Evolutionary conservation across 2,888 invertebrate species (phyloP).

Genomic region (Sinopyrophorus schimmeli): DNA sequence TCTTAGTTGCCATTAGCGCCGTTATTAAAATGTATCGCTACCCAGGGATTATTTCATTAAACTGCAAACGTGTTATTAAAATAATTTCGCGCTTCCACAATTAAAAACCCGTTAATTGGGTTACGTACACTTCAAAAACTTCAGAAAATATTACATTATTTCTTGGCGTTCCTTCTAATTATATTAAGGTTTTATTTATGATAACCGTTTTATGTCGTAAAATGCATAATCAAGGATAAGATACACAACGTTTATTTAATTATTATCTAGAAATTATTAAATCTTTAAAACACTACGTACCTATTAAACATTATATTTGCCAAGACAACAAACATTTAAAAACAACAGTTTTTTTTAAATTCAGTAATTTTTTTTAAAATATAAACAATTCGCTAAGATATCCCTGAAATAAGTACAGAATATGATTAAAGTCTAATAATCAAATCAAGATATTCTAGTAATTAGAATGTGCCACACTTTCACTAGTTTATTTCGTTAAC

Average conservation of each 20-base stretch:
- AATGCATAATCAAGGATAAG: not conserved
- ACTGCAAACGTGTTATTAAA: conserved; percentile 38
- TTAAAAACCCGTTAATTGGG: conserved; percentile 44
- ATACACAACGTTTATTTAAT: not conserved
- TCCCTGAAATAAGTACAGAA: too few species aligned
- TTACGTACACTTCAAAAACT: conserved; percentile 33
- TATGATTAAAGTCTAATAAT: too few species aligned
- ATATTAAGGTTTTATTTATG: conserved; percentile 10
- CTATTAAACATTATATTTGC: conserved; percentile 13
- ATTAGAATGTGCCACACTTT: too few species aligned
- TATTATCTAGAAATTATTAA: not conserved
- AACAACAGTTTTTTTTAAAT: too few species aligned
- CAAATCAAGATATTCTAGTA: too few species aligned
- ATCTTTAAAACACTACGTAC: not conserved
- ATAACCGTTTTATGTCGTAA: not conserved
- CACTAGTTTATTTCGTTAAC: conserved; percentile 36
- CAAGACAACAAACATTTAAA: too few species aligned
- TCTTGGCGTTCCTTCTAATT: conserved; percentile 1
- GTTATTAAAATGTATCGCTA: conserved; percentile 41
- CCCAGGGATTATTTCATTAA: conserved; percentile 41
- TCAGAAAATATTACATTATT: conserved; percentile 1
- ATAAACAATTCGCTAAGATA: too few species aligned
- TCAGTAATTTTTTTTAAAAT: too few species aligned
- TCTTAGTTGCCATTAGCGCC: conserved; percentile 37
- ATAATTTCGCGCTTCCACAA: conserved; percentile 37